These are phyloP conservation scores for Myopa testacea DNA, from an alignment of 2,888 invertebrate genomes.

Conservation along the genomic window DNA sequence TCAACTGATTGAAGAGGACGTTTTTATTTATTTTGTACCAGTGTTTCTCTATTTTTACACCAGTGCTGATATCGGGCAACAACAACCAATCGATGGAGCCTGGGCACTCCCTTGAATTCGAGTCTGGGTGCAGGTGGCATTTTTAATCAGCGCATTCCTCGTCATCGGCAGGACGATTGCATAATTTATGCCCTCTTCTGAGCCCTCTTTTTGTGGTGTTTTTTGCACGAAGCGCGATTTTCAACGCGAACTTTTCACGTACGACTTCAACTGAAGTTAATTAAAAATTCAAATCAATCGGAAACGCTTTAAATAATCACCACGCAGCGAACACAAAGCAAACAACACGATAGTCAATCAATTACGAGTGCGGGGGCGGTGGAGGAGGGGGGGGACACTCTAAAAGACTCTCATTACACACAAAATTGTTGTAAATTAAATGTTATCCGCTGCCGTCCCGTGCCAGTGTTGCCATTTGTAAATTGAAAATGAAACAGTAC, in stretches of 20 bases:
- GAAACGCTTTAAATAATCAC: constrained; percentile 37
- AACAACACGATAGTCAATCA: constrained; percentile 25
- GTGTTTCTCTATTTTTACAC: too few relatives aligned
- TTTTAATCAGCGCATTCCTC: too few relatives aligned
- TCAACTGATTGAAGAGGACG: too few relatives aligned
- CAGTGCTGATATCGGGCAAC: too few relatives aligned
- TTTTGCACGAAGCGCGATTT: not conserved
- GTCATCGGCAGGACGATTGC: too few relatives aligned
- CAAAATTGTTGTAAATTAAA: constrained; percentile 31
- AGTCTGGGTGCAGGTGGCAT: too few relatives aligned
- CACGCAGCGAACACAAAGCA: constrained; percentile 16
- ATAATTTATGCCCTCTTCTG: not conserved
- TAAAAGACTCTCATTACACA: constrained; percentile 23
- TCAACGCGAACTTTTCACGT: not conserved
- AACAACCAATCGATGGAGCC: too few relatives aligned
- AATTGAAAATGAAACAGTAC: constrained; percentile 20
- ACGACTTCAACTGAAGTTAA: constrained; percentile 25
- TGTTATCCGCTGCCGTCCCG: constrained; percentile 9
- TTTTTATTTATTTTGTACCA: not conserved
- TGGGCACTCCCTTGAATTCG: too few relatives aligned
- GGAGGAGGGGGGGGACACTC: not conserved
- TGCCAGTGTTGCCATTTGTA: constrained; percentile 14
- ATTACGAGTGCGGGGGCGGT: not conserved
- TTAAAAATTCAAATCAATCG: constrained; percentile 41
- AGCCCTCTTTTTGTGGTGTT: not conserved